Conservation (phyloP, 1,140 invertebrate species). For the Helicoverpa armigera region DNA sequence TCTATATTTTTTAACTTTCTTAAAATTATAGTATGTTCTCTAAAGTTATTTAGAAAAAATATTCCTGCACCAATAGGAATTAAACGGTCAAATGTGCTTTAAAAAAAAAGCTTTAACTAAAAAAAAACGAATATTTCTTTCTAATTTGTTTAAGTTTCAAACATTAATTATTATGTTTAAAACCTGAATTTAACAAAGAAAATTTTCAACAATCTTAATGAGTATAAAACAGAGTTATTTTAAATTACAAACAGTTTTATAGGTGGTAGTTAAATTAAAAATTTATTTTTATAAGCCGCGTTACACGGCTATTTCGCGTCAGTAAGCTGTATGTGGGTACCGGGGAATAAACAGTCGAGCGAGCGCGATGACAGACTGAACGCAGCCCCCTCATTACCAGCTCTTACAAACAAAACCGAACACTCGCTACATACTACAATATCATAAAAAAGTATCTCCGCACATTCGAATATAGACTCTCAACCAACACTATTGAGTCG, state of each 20-base stretch:
- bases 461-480: conserved; percentile 63
- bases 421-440: conserved; percentile 70
- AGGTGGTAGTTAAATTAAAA: conserved; percentile 51
- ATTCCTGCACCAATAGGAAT: too few relatives aligned
- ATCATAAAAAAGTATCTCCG: conserved; percentile 75
- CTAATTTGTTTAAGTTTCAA: too few relatives aligned
- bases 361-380: conserved; percentile 74
- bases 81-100: too few relatives aligned
- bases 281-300: conserved; percentile 59
- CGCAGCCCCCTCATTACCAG: conserved; percentile 80
- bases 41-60: too few relatives aligned
- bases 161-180: not conserved
- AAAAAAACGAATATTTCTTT: too few relatives aligned
- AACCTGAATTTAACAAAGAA: not conserved
- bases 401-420: conserved; percentile 71
- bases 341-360: conserved; percentile 75
- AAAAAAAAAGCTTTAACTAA: too few relatives aligned
- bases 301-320: conserved; percentile 52
- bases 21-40: too few relatives aligned
- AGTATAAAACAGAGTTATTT: conserved; percentile 50
- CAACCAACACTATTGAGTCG: conserved; percentile 42
- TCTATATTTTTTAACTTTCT: not conserved
- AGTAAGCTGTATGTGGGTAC: conserved; percentile 67
- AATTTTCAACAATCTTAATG: conserved; percentile 47
- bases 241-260: conserved; percentile 55